phyloP scores from a whole-genome alignment of 2,113 vertebrate genomes.

The Lipotes vexillifer region DNA sequence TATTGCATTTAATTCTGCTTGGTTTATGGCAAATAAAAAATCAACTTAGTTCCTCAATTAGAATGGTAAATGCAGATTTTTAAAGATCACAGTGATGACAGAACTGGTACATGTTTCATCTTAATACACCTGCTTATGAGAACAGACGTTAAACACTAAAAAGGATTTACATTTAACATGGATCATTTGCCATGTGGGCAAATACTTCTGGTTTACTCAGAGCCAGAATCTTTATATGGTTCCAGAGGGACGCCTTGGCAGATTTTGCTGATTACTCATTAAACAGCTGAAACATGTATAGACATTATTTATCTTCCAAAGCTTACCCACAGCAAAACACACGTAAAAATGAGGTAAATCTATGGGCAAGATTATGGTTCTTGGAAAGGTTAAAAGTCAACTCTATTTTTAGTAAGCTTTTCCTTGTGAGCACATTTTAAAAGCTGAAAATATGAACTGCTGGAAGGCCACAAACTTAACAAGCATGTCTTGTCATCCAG shows the following conservation, averaged over 20 bases:
- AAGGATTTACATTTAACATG: conserved; percentile 34
- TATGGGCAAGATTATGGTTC: conserved; percentile 35
- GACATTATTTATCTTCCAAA: conserved; percentile 17
- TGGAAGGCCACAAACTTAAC: conserved; percentile 28
- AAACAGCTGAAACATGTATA: background rate
- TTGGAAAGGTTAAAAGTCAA: conserved; percentile 53
- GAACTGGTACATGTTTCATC: background rate
- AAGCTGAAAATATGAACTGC: conserved; percentile 54
- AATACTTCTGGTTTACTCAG: conserved; percentile 47
- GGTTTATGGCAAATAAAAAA: conserved; percentile 66
- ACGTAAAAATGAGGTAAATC: conserved; percentile 59
- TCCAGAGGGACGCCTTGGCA: background rate
- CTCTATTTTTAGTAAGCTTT: conserved; percentile 28
- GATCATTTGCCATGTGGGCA: conserved; percentile 25
- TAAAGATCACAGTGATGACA: conserved; percentile 53
- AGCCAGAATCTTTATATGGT: background rate
- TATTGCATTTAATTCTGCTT: conserved; percentile 67
- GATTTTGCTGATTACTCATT: conserved; percentile 27
- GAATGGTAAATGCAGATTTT: conserved; percentile 46
- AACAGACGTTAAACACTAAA: conserved; percentile 46
- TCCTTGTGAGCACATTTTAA: conserved; percentile 47
- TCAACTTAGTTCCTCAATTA: conserved; percentile 52
- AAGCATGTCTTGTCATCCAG: background rate
- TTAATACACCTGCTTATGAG: conserved; percentile 17
- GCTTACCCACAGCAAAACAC: conserved; percentile 40